Conservation (phyloP, 2,797 vertebrate genomes). For the Triplophysa yarkandensis region DNA sequence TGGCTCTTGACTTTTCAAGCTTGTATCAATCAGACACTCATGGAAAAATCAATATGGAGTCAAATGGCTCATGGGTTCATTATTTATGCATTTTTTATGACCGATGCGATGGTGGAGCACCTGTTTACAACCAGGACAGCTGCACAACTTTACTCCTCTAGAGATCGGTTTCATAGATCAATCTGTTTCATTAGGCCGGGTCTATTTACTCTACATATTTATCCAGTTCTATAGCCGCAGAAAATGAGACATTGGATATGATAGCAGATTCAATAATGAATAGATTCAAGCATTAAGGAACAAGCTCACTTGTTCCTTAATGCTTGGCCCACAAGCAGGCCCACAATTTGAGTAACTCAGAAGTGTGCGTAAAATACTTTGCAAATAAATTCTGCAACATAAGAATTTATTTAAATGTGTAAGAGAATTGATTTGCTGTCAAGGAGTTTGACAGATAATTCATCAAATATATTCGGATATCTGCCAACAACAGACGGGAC, state of each 20-base stretch:
- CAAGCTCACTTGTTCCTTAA: background rate
- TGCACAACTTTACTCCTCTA: conserved; percentile 20
- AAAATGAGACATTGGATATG: background rate
- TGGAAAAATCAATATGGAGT: conserved; percentile 73
- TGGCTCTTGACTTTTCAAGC: conserved; percentile 72
- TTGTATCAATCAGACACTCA: conserved; percentile 78
- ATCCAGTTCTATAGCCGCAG: conserved; percentile 3
- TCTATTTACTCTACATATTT: conserved; percentile 12
- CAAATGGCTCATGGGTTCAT: conserved; percentile 71
- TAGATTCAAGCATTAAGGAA: background rate
- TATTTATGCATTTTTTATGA: conserved; percentile 75
- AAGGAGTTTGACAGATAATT: conserved; percentile 4
- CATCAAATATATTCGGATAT: conserved; percentile 21
- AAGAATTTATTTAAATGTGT: background rate
- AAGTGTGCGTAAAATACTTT: background rate
- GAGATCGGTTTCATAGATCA: conserved; percentile 20
- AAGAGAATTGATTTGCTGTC: background rate
- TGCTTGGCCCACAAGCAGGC: background rate
- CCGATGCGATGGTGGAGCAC: conserved; percentile 62
- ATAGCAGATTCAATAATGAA: background rate
- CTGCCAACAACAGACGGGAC: background rate
- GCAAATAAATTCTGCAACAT: background rate
- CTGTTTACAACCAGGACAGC: conserved; percentile 40
- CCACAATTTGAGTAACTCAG: background rate
- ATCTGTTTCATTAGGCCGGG: conserved; percentile 30